Conservation (phyloP, 2,888 invertebrate species). For the Chrysolina americana region DNA sequence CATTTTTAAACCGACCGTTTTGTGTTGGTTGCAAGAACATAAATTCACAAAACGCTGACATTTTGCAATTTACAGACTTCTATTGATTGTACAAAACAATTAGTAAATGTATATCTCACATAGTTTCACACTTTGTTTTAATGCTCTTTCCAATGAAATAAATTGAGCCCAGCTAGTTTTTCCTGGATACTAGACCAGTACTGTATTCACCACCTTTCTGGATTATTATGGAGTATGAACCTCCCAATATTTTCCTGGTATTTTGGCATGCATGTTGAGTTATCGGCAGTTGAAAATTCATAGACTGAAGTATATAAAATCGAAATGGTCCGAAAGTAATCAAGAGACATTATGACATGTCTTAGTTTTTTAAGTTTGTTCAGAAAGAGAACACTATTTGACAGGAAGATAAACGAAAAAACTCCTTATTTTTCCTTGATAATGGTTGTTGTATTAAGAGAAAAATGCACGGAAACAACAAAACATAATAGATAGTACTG, state of each 20-base stretch:
- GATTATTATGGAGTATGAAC: background rate
- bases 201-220: background rate
- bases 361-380: no score
- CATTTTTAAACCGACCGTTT: conserved; percentile 15
- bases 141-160: background rate
- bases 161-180: background rate
- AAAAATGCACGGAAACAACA: no score
- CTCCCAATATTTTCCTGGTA: no score
- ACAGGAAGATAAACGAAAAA: no score
- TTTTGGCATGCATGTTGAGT: background rate
- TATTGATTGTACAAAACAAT: conserved; percentile 24
- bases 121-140: conserved; percentile 19
- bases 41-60: conserved; percentile 15
- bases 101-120: conserved; percentile 18
- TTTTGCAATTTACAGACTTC: conserved; percentile 14
- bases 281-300: background rate
- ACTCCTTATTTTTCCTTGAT: no score
- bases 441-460: no score
- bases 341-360: no score
- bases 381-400: no score
- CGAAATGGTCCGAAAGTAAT: no score
- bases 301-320: no score
- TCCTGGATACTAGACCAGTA: background rate
- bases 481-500: no score
- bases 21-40: conserved; percentile 14